These are phyloP conservation scores for Lucifuga dentata DNA, from an alignment of 2,113 vertebrate species.

Conservation along the genomic window DNA sequence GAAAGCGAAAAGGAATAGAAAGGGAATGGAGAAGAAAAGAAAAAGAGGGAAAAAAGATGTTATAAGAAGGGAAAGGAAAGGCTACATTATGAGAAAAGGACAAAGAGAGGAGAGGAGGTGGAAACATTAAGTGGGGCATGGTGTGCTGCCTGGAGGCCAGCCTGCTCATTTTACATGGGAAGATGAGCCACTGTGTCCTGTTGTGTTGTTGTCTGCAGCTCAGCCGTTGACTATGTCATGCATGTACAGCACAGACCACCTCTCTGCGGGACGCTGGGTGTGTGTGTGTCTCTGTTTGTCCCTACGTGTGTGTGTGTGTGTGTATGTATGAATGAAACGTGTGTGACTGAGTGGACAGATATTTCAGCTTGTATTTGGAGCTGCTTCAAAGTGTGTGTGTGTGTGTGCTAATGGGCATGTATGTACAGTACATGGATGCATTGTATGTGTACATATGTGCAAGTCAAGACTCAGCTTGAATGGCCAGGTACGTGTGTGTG, in stretches of 20 bases:
- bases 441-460: neutral
- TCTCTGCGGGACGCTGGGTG: conserved; percentile 54
- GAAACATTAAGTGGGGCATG: conserved; percentile 48
- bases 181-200: conserved; percentile 74
- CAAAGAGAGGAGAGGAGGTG: conserved; percentile 54
- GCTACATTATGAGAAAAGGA: conserved; percentile 53
- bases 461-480: too few species aligned
- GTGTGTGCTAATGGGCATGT: neutral
- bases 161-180: conserved; percentile 75
- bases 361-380: too few species aligned
- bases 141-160: conserved; percentile 56
- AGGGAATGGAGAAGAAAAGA: neutral
- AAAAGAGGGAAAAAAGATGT: conserved; percentile 11
- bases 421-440: conserved; percentile 14
- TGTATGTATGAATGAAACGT: too few species aligned
- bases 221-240: conserved; percentile 50
- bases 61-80: conserved; percentile 31
- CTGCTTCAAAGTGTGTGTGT: conserved; percentile 6
- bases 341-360: too few species aligned
- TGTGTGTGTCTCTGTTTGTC: conserved; percentile 34
- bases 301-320: conserved; percentile 20
- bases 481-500: neutral
- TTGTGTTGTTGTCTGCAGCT: conserved; percentile 61
- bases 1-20: conserved; percentile 18
- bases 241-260: conserved; percentile 65